phyloP scores from a whole-genome alignment of 2,888 invertebrate genomes.

The Eupithecia pulchellata region DNA sequence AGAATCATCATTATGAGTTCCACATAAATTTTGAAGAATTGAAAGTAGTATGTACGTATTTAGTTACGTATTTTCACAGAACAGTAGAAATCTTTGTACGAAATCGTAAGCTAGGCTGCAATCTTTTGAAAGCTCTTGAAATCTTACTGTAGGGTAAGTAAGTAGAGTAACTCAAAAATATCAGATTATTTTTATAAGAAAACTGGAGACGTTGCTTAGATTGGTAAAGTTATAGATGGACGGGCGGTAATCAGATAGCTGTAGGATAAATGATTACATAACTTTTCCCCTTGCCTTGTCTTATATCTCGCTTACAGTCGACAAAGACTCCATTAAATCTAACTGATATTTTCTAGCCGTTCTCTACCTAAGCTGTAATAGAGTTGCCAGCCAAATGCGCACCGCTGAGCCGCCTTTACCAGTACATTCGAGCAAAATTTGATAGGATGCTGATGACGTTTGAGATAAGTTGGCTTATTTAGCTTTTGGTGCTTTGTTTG shows the following conservation, averaged over 20 bases:
- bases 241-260: background rate
- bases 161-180: too few species aligned
- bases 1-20: too few species aligned
- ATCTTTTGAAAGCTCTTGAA: too few species aligned
- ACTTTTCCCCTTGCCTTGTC: background rate
- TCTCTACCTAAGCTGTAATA: slow-evolving; percentile 18
- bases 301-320: slow-evolving; percentile 3
- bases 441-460: slow-evolving; percentile 35
- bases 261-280: background rate
- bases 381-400: slow-evolving; percentile 37
- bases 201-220: background rate
- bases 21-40: too few species aligned
- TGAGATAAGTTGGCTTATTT: slow-evolving; percentile 34
- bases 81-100: background rate
- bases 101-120: too few species aligned
- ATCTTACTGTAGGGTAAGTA: too few species aligned
- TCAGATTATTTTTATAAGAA: too few species aligned
- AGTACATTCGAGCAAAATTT: slow-evolving; percentile 34
- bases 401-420: slow-evolving; percentile 33
- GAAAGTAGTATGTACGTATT: too few species aligned
- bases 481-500: slow-evolving; percentile 26
- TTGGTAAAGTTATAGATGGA: background rate
- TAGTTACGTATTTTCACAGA: too few species aligned
- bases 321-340: background rate
- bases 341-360: slow-evolving; percentile 18